A percentile compares a stretch with the other conserved stretches of the same genome.
Evolutionary conservation across 1,140 invertebrate species (phyloP).

Genomic region (Anastrepha ludens): DNA sequence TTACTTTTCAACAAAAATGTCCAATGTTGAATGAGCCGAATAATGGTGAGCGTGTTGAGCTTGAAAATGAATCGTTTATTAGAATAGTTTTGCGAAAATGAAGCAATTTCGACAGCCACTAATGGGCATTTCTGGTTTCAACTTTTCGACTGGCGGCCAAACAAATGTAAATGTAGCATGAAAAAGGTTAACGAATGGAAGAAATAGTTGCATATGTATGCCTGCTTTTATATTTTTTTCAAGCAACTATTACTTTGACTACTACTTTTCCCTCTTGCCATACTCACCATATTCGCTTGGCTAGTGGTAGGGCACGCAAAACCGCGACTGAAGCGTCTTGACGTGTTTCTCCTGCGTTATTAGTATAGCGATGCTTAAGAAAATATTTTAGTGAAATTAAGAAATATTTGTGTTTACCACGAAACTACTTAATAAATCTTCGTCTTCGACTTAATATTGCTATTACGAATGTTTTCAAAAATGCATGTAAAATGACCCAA

Average conservation of each 20-base stretch:
- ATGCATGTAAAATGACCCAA: constrained; percentile 14
- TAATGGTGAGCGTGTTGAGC: not conserved
- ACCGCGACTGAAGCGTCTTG: constrained; percentile 15
- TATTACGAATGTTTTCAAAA: not conserved
- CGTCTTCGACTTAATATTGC: constrained; percentile 24
- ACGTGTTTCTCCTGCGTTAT: constrained; percentile 11
- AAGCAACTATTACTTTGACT: not conserved
- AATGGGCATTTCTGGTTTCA: constrained; percentile 45
- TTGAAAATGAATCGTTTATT: constrained; percentile 38
- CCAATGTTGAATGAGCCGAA: not conserved
- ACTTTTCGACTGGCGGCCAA: constrained; percentile 43
- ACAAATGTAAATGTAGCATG: constrained; percentile 36
- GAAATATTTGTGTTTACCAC: constrained; percentile 29
- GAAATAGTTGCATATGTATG: no score
- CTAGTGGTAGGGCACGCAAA: not conserved
- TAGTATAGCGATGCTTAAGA: not conserved
- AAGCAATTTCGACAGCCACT: constrained; percentile 51
- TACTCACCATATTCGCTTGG: not conserved
- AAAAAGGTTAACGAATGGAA: no score
- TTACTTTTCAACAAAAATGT: constrained; percentile 34
- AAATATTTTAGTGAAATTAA: constrained; percentile 39
- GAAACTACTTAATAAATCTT: constrained; percentile 47
- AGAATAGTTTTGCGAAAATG: constrained; percentile 49
- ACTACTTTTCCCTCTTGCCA: no score
- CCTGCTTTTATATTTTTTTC: not conserved